These are phyloP conservation scores for Eubasilissa regina DNA, from an alignment of 1,140 invertebrate species.

Conservation along the genomic window DNA sequence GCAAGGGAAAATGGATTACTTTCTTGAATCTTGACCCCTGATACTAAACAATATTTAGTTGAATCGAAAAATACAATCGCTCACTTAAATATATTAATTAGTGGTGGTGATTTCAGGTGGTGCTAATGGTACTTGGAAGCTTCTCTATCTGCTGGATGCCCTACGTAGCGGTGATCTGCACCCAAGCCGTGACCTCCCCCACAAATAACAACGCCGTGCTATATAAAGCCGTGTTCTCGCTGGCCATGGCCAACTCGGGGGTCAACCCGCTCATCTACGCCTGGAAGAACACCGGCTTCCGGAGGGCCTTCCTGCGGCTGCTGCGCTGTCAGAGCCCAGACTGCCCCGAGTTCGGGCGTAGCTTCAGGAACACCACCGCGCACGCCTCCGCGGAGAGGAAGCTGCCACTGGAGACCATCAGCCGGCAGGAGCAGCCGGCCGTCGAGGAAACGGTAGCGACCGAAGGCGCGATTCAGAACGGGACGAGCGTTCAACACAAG, in stretches of 20 bases:
- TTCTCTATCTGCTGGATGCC: conserved; percentile 85
- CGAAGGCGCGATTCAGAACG: conserved; percentile 20
- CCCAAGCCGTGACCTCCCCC: conserved; percentile 72
- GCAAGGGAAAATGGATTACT: too few relatives aligned
- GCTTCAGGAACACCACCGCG: conserved; percentile 56
- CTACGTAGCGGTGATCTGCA: conserved; percentile 78
- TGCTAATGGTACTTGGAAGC: conserved; percentile 80
- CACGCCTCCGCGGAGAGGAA: conserved; percentile 44
- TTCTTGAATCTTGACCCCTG: too few relatives aligned
- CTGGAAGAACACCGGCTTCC: conserved; percentile 85
- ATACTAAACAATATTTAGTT: too few relatives aligned
- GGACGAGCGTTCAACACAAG: conserved; percentile 58
- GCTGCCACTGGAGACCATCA: conserved; percentile 55
- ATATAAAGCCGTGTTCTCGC: conserved; percentile 80
- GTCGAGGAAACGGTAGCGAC: background rate
- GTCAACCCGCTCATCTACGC: conserved; percentile 87
- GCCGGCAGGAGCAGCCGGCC: conserved; percentile 12
- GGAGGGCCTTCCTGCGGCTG: conserved; percentile 77
- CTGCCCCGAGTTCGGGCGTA: conserved; percentile 66
- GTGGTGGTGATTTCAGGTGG: conserved; percentile 77
- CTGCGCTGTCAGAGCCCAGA: conserved; percentile 76
- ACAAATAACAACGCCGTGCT: conserved; percentile 71
- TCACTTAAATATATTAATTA: too few relatives aligned
- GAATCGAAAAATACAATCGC: too few relatives aligned
- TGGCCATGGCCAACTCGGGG: conserved; percentile 83